Evolutionary conservation across 2,797 vertebrate species (phyloP).

Genomic region (Psittacula echo): DNA sequence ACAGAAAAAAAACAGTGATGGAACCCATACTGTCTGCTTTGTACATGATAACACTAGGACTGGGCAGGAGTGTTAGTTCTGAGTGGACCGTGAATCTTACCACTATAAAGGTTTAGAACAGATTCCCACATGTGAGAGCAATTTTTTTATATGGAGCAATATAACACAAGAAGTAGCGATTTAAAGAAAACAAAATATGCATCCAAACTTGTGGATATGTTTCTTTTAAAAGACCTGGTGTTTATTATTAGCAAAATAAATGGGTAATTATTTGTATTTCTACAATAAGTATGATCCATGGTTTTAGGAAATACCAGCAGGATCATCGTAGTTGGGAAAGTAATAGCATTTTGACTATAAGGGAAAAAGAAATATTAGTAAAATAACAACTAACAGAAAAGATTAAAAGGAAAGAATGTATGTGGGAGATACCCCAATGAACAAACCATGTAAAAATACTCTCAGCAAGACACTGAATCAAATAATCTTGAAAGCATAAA

Average conservation of each 20-base stretch:
- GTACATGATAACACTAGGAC: background rate
- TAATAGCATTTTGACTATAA: slow-evolving; percentile 20
- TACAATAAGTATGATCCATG: background rate
- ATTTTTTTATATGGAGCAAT: background rate
- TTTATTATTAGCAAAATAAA: background rate
- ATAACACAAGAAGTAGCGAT: background rate
- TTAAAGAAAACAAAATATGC: background rate
- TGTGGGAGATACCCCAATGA: background rate
- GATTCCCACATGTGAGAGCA: background rate
- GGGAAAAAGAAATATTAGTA: background rate
- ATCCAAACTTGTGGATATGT: background rate
- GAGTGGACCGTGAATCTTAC: background rate
- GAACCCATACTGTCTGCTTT: background rate
- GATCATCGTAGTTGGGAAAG: background rate
- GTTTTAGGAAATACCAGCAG: background rate
- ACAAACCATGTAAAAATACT: background rate
- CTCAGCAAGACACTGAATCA: background rate
- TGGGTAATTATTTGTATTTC: background rate
- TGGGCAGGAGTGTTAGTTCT: background rate
- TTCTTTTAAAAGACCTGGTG: background rate
- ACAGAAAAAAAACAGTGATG: background rate
- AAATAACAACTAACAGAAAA: background rate
- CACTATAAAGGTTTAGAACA: background rate
- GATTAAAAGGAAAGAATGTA: background rate
- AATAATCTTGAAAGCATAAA: slow-evolving; percentile 15